phyloP scores from a whole-genome alignment of 2,113 vertebrate species.

The Rhinolophus ferrumequinum region DNA sequence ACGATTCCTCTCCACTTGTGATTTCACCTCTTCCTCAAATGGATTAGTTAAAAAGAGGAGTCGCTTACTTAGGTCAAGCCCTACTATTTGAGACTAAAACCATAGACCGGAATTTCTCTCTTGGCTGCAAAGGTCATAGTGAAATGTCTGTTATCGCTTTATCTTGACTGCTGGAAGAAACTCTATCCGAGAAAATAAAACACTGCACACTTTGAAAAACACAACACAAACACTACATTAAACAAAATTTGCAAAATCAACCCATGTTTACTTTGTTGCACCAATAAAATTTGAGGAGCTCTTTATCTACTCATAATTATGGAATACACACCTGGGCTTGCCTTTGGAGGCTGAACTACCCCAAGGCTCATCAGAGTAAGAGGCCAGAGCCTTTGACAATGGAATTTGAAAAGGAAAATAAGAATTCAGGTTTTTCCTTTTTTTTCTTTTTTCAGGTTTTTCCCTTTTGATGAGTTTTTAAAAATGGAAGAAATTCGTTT shows the following conservation, averaged over 20 bases:
- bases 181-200: not conserved
- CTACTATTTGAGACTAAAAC: not conserved
- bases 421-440: not conserved
- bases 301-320: not conserved
- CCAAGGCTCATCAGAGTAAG: not conserved
- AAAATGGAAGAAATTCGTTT: not conserved
- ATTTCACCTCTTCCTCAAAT: not conserved
- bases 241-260: not conserved
- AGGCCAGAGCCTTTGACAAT: not conserved
- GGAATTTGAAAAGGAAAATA: not conserved
- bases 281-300: not conserved
- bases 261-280: not conserved
- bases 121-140: not conserved
- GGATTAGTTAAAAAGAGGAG: not conserved
- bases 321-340: fast-evolving
- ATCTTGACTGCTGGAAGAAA: not conserved
- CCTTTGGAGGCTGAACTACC: not conserved
- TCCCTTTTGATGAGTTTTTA: not conserved
- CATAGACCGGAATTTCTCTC: not conserved
- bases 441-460: not conserved
- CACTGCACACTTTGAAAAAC: not conserved
- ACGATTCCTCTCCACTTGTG: not conserved
- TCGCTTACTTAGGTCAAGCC: not conserved
- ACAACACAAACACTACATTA: not conserved
- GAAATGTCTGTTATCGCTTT: not conserved